These are phyloP conservation scores for Ceratina japonica DNA, from an alignment of 1,140 invertebrate species.

Conservation along the genomic window DNA sequence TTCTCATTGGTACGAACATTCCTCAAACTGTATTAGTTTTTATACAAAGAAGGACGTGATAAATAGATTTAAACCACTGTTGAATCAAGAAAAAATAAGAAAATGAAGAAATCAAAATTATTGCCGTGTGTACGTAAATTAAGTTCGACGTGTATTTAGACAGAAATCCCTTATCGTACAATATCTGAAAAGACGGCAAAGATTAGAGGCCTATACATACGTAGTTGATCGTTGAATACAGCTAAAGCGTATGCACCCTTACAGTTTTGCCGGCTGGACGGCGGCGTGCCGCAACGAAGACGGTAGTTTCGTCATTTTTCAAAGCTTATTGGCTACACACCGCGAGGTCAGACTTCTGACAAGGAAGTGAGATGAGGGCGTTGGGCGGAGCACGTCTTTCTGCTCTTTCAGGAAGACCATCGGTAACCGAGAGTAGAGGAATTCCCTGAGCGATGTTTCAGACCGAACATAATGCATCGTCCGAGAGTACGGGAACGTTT, in stretches of 20 bases:
- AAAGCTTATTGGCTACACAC: neutral
- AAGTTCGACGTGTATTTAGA: too few species aligned
- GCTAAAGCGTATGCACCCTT: neutral
- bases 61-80: neutral
- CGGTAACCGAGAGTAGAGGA: conserved; percentile 11
- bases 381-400: conserved; percentile 36
- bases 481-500: neutral
- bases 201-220: neutral
- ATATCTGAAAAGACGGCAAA: neutral
- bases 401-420: conserved; percentile 31
- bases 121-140: too few species aligned
- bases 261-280: neutral
- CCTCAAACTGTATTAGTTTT: too few species aligned
- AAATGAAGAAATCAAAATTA: neutral
- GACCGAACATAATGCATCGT: neutral
- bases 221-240: neutral
- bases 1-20: too few species aligned
- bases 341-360: conserved; percentile 26
- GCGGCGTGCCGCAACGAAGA: conserved; percentile 2
- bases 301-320: conserved; percentile 32
- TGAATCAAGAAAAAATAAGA: neutral
- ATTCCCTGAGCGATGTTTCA: conserved; percentile 20
- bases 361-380: conserved; percentile 24
- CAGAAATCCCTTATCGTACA: neutral
- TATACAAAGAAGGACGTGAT: neutral